phyloP scores from a whole-genome alignment of 1,140 invertebrate genomes.

The Bombus terrestris region DNA sequence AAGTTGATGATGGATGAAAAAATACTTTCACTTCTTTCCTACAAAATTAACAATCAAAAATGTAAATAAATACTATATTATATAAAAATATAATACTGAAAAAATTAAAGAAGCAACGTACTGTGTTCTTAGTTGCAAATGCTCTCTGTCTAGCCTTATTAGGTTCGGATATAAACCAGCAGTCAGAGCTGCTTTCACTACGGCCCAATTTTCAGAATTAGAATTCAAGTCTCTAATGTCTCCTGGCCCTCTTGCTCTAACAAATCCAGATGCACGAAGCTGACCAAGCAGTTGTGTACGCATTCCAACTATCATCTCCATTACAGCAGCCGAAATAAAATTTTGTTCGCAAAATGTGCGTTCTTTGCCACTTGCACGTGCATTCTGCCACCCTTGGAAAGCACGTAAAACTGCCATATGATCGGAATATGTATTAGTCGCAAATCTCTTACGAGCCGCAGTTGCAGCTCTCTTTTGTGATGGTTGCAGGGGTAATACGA shows the following conservation, averaged over 20 bases:
- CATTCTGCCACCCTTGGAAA: conserved; percentile 91
- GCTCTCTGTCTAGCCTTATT: conserved; percentile 86
- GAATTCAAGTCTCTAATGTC: conserved; percentile 89
- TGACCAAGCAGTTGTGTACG: conserved; percentile 92
- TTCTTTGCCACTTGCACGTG: conserved; percentile 87
- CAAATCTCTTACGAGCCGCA: conserved; percentile 87
- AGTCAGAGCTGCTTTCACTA: conserved; percentile 94
- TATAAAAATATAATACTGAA: neutral
- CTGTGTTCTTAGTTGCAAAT: conserved; percentile 85
- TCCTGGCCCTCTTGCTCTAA: conserved; percentile 88
- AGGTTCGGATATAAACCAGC: conserved; percentile 95
- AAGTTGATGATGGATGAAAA: conserved; percentile 89
- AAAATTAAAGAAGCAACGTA: conserved; percentile 73
- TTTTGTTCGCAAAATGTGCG: conserved; percentile 90
- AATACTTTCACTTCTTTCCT: conserved; percentile 89
- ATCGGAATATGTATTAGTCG: conserved; percentile 92
- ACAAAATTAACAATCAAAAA: conserved; percentile 43
- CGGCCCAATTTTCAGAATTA: conserved; percentile 95
- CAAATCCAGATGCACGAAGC: conserved; percentile 92
- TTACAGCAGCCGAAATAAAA: conserved; percentile 90
- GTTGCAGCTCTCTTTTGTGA: conserved; percentile 86
- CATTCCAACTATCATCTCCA: conserved; percentile 93
- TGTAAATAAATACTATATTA: neutral
- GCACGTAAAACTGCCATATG: conserved; percentile 94
- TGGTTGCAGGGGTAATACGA: conserved; percentile 88